phyloP scores from a whole-genome alignment of 2,888 invertebrate species.

The Ellobium chinense region DNA sequence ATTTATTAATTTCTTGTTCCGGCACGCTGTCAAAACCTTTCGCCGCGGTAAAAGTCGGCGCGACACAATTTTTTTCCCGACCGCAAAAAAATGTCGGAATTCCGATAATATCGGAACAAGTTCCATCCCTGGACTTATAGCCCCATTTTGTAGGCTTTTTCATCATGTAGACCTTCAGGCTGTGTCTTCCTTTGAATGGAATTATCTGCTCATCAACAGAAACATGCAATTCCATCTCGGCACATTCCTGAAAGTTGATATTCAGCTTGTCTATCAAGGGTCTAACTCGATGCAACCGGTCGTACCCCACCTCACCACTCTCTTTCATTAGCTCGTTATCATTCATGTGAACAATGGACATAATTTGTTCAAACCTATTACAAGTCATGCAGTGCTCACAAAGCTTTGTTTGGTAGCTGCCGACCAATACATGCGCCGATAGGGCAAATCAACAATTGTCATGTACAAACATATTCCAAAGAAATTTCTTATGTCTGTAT shows the following conservation, averaged over 20 bases:
- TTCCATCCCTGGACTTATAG: slow-evolving; percentile 43
- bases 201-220: slow-evolving; percentile 46
- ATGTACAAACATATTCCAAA: slow-evolving; percentile 16
- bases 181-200: slow-evolving; percentile 40
- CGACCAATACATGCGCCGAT: slow-evolving; percentile 13
- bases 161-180: slow-evolving; percentile 37
- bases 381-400: slow-evolving; percentile 23
- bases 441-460: slow-evolving; percentile 13
- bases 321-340: slow-evolving; percentile 36
- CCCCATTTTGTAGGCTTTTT: slow-evolving; percentile 49
- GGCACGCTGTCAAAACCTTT: no score
- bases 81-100: no score
- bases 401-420: background rate
- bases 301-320: slow-evolving; percentile 27
- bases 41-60: no score
- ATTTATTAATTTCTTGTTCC: no score
- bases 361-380: slow-evolving; percentile 46
- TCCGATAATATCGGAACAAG: no score
- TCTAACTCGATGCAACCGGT: slow-evolving; percentile 31
- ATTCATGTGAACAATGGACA: slow-evolving; percentile 34
- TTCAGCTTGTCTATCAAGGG: slow-evolving; percentile 28
- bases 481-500: background rate
- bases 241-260: slow-evolving; percentile 29
- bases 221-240: slow-evolving; percentile 23
- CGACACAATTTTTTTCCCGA: no score